Percentiles rank a stretch among this genome's conserved stretches.
phyloP scores from a whole-genome alignment of 2,113 vertebrate species.

The Lucifuga dentata region DNA sequence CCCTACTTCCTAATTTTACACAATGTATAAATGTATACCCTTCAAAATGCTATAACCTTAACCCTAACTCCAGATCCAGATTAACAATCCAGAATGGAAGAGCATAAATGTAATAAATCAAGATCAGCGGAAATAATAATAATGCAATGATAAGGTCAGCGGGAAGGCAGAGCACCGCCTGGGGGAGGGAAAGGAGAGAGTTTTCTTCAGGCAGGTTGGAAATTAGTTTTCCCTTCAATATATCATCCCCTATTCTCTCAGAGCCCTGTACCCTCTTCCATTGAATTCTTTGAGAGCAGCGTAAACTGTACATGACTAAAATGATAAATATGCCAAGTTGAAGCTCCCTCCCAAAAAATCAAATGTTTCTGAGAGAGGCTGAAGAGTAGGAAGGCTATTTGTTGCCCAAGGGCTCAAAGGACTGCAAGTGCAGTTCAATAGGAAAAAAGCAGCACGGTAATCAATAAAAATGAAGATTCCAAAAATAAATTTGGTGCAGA shows the following conservation, averaged over 20 bases:
- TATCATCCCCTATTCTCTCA: conserved; percentile 79
- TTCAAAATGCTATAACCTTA: conserved; percentile 53
- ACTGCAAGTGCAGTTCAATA: conserved; percentile 61
- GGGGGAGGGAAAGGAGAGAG: conserved; percentile 47
- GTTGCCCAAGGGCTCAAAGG: conserved; percentile 60
- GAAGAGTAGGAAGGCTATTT: conserved; percentile 57
- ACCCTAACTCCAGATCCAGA: conserved; percentile 43
- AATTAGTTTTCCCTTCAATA: conserved; percentile 83
- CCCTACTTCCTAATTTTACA: conserved; percentile 27
- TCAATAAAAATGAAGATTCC: conserved; percentile 57
- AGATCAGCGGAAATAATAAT: conserved; percentile 78
- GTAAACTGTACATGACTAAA: conserved; percentile 77
- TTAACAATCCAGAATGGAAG: conserved; percentile 64
- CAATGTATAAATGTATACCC: conserved; percentile 5
- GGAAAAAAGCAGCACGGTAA: conserved; percentile 58
- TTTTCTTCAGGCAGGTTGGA: conserved; percentile 75
- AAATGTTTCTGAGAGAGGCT: conserved; percentile 64
- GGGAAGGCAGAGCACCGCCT: conserved; percentile 62
- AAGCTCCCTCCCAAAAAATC: conserved; percentile 65
- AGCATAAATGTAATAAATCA: conserved; percentile 79
- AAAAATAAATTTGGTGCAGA: conserved; percentile 37
- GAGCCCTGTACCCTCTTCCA: conserved; percentile 64
- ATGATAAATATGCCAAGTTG: conserved; percentile 78
- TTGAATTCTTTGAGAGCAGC: conserved; percentile 59
- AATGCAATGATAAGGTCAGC: conserved; percentile 74